Base-by-base conservation (phyloP, 2,888 invertebrate genomes). In the Syritta pipiens region DNA sequence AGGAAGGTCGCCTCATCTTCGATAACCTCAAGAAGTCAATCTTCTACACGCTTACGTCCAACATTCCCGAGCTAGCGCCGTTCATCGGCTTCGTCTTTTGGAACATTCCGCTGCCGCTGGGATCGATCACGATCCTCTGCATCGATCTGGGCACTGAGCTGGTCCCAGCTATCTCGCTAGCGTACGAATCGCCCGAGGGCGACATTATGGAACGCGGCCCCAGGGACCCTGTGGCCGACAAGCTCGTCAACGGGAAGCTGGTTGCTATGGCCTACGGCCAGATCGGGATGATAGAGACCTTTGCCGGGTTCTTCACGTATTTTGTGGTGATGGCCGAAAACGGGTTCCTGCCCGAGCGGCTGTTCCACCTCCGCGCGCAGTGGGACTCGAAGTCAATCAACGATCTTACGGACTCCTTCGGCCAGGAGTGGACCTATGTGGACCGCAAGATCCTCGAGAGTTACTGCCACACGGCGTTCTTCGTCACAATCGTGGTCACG, bases 251-350 rank as follows among this genome's bases (percentile, higher is more conserved):
- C 4, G 9, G 19, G 2, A 42, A 57, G 3, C 91, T 97, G 86
- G 93, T 97, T 85, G 91, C 92, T 22, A 92, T 96, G 84, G 93
- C 95, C 0, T 97, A 96, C 85, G 95, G 95, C 4, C 96, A 96
- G 87, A 93, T 96, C 71, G 97, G 97, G 32, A 91, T 96, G 89
- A 93, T 96, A 44, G 96, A 97, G 88, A 93, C 96, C 0, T 90
- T 93, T 0, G 95, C 95, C 63, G 97, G 96, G 26, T 96, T 97
- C 90, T 95, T 93, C 85, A 92, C 94, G 6, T 97, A 96, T 87
- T 96, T 96, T 86, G 91, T 95, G 74, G 93, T 97, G 48, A 93
- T 97, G 93, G 94, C 94, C 12, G 94, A 94, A 87, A 92, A 95
- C 85, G 97, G 97, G 0, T 97, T 97, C 88, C 90, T 92, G 85